These are phyloP conservation scores for Eupsilia transversa DNA, from an alignment of 2,888 invertebrate species.

Conservation along the genomic window DNA sequence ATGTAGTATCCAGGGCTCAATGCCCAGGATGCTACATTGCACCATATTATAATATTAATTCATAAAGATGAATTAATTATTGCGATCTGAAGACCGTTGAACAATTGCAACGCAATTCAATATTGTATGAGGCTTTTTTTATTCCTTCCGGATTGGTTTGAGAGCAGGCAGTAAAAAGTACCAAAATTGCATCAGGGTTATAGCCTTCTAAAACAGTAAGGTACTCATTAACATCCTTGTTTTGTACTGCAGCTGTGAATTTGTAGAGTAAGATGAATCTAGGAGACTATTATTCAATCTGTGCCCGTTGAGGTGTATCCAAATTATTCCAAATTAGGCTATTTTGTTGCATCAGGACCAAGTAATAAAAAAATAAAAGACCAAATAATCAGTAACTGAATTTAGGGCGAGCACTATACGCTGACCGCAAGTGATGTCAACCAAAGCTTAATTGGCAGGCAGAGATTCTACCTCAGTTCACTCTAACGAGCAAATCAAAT, in stretches of 20 bases:
- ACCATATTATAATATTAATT: conserved; percentile 1
- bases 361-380: too few relatives aligned
- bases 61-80: not conserved
- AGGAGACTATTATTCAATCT: not conserved
- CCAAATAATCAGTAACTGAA: conserved; percentile 3
- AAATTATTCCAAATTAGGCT: conserved; percentile 10
- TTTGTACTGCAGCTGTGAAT: not conserved
- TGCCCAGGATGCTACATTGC: not conserved
- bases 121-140: conserved; percentile 25
- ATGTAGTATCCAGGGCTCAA: not conserved
- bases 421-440: conserved; percentile 11
- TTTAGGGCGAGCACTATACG: not conserved
- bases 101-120: conserved; percentile 27
- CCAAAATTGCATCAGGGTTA: not conserved
- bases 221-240: not conserved
- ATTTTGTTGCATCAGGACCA: not conserved
- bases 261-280: not conserved
- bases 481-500: conserved; percentile 3
- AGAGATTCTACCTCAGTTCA: not conserved
- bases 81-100: not conserved
- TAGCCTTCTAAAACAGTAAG: not conserved
- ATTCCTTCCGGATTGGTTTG: not conserved
- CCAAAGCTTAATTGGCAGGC: conserved; percentile 5
- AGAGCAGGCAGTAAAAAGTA: not conserved
- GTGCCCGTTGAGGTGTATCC: conserved; percentile 1